These are phyloP conservation scores for Alfaro cultratus DNA, from an alignment of 2,797 vertebrate genomes.

Conservation along the genomic window DNA sequence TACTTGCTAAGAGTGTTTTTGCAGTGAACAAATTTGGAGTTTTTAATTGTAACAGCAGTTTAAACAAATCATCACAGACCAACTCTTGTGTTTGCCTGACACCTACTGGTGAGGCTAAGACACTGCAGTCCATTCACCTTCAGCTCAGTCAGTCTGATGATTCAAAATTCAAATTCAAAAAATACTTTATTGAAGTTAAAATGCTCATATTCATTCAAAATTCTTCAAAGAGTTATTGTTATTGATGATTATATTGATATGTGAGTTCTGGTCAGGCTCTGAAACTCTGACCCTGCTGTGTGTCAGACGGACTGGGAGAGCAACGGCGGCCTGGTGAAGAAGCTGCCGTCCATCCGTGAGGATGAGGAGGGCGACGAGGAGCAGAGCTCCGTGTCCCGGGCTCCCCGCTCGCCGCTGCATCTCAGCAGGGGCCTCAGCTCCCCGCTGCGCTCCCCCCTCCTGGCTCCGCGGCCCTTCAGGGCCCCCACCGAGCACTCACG, in stretches of 20 bases:
- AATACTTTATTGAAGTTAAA: not conserved
- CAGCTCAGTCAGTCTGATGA: not conserved
- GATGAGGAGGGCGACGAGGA: conserved; percentile 85
- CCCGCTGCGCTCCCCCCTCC: conserved; percentile 81
- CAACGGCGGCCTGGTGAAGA: conserved; percentile 84
- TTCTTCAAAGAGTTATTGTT: too few species aligned
- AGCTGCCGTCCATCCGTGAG: conserved; percentile 85
- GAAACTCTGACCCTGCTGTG: not conserved
- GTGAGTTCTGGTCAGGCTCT: not conserved
- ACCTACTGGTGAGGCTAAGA: conserved; percentile 33
- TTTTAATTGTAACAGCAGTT: too few species aligned
- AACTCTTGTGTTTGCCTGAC: conserved; percentile 50
- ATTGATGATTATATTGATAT: not conserved
- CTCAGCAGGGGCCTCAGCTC: conserved; percentile 79
- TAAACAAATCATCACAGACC: not conserved
- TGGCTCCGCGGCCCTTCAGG: conserved; percentile 78
- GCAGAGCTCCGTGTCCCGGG: conserved; percentile 67
- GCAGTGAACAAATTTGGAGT: too few species aligned
- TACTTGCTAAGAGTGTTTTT: too few species aligned
- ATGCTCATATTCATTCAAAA: too few species aligned
- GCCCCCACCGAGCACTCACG: conserved; percentile 73
- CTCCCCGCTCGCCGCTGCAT: conserved; percentile 78
- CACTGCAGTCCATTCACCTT: conserved; percentile 3
- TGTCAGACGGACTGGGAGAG: conserved; percentile 84
- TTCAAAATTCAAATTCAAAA: too few species aligned